Percentiles rank a stretch among this genome's conserved stretches.
Conservation (phyloP, 2,888 invertebrate genomes). For the Alloscopus bannaensis region DNA sequence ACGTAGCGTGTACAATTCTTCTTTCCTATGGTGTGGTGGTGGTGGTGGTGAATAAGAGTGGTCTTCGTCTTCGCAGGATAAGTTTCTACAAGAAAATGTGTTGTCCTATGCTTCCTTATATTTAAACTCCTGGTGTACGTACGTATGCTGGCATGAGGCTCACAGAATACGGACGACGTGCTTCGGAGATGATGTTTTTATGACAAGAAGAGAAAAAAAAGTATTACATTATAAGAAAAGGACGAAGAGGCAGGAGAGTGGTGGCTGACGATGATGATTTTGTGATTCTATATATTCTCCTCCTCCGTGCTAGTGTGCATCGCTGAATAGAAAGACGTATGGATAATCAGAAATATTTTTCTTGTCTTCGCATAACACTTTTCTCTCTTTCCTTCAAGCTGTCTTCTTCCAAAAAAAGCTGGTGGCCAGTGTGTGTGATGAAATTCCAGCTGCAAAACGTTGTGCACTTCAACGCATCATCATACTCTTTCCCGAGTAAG, state of each 20-base stretch:
- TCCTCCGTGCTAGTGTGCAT: slow-evolving; percentile 1
- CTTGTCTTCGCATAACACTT: neutral
- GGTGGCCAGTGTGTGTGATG: neutral
- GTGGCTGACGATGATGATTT: slow-evolving; percentile 4
- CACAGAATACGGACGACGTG: slow-evolving; percentile 16
- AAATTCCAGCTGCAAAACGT: slow-evolving; percentile 33
- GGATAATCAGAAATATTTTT: slow-evolving; percentile 23
- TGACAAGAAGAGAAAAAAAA: slow-evolving; percentile 49
- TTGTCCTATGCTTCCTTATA: slow-evolving; percentile 39
- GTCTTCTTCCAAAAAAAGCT: neutral
- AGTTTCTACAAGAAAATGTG: slow-evolving; percentile 30
- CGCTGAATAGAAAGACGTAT: slow-evolving; percentile 2
- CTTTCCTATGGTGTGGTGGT: slow-evolving; percentile 42
- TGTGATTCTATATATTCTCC: neutral
- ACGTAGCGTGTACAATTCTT: slow-evolving; percentile 18
- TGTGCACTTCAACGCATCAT: neutral
- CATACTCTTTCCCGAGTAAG: no score
- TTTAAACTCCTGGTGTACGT: slow-evolving; percentile 7
- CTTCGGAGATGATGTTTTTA: slow-evolving; percentile 33
- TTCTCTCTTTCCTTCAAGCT: slow-evolving; percentile 20
- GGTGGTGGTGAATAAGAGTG: slow-evolving; percentile 22
- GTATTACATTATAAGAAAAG: slow-evolving; percentile 22
- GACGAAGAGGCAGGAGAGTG: neutral
- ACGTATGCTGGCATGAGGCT: slow-evolving; percentile 21
- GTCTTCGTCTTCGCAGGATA: slow-evolving; percentile 15